Percentiles rank a stretch among this genome's conserved stretches.
phyloP scores from a whole-genome alignment of 1,140 invertebrate genomes.

The Hyles vespertilio region DNA sequence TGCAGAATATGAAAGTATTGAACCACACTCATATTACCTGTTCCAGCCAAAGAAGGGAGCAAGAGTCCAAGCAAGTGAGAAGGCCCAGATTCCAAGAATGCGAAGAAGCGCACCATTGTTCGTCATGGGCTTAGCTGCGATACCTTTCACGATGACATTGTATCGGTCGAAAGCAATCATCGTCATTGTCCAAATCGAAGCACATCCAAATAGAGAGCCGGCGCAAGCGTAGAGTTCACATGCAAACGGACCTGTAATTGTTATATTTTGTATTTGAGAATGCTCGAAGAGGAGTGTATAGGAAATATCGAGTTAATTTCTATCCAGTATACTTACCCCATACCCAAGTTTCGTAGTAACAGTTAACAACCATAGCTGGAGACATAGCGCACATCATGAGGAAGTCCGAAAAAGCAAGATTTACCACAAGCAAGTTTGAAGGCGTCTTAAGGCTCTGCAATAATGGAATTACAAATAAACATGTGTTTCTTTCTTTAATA shows the following conservation, averaged over 20 bases:
- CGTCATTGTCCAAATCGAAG: slow-evolving; percentile 91
- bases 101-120: slow-evolving; percentile 81
- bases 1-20: slow-evolving; percentile 1
- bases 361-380: slow-evolving; percentile 90
- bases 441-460: slow-evolving; percentile 83
- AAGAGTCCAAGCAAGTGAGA: slow-evolving; percentile 81
- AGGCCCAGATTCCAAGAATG: slow-evolving; percentile 83
- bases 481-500: neutral
- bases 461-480: slow-evolving; percentile 19
- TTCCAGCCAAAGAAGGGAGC: slow-evolving; percentile 83
- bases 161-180: slow-evolving; percentile 91
- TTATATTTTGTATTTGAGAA: neutral
- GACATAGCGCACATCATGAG: slow-evolving; percentile 91
- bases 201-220: slow-evolving; percentile 88
- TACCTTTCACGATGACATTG: slow-evolving; percentile 89
- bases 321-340: slow-evolving; percentile 75
- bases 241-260: slow-evolving; percentile 80
- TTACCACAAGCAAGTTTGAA: slow-evolving; percentile 89
- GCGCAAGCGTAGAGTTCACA: slow-evolving; percentile 89
- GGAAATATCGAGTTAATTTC: neutral
- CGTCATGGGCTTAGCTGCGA: slow-evolving; percentile 81
- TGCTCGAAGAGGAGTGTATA: neutral
- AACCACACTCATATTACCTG: slow-evolving; percentile 57
- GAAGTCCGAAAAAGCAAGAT: slow-evolving; percentile 92
- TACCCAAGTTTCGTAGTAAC: slow-evolving; percentile 91